Evolutionary conservation across 2,113 vertebrate genomes (phyloP), one percentile per base, ranked within the genome.

Genomic region (Oryzias woworae): DNA sequence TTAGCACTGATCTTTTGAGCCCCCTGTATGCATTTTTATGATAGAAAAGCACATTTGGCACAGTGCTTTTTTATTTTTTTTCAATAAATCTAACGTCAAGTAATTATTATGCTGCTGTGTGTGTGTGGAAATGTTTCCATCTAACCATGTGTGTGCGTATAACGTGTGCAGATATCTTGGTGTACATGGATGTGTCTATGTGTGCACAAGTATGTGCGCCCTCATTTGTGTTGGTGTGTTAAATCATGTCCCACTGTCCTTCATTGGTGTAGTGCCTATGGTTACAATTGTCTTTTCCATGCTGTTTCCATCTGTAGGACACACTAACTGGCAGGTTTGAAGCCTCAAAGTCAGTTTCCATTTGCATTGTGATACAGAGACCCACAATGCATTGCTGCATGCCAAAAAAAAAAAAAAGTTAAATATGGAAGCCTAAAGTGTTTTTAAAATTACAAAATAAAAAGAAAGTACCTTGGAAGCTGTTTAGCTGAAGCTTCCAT

Each of bases 11-110:
- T 89, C 88, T 90, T 83, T 89, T 88, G 87, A 87, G 86, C 87
- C 84, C 81, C 73, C 58, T 83, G 87, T 90, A 86, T 89, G 88
- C 88, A 89, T 90, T 89, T 88, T 88, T 87, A 90, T 89, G 82
- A 90, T 87, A 84, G 83, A 81, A 87, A 88, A 78, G 77, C 82
- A 83, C 85, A 86, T 88, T 88, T 86, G 85, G 70, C 77, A 70
- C 69, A 59, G 56, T 68, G 78, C 79, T 79, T 77, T 81, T 88
- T 85, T 81, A 58, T 74, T 83, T 84, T 90, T 87, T 66, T 87
- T 83, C 80, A 87, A 84, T 79, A 81, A 64, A 76, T 81, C 82
- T 86, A 85, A 85, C 86, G 73, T 80, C 82, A 86, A 75, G 77
- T 84, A 85, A 86, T 88, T 86, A 84, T 83, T 74, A 76, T 79